Evolutionary conservation across 2,797 vertebrate genomes (phyloP), one percentile per base, ranked within the genome.

Genomic region (Gorsachius magnificus): DNA sequence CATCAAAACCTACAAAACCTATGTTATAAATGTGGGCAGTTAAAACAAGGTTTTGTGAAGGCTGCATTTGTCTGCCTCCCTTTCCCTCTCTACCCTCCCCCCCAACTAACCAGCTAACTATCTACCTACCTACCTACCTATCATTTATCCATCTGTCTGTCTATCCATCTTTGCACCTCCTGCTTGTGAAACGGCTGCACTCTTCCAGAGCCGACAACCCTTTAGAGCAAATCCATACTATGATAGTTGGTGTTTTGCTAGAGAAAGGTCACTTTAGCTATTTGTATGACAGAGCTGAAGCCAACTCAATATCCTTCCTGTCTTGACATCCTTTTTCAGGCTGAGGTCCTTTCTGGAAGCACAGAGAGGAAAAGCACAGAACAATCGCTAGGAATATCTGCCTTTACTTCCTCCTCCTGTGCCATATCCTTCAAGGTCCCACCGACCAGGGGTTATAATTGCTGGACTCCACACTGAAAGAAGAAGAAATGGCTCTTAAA

Each of bases 301-400:
- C 92, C 89, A 92, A 31, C 76, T 89, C 84, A 15, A 93, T 95
- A 95, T 68, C 93, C 85, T 90, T 84, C 92, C 70, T 58, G 76
- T 43, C 72, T 38, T 92, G 88, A 95, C 92, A 93, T 97, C 93
- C 96, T 94, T 95, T 92, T 94, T 71, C 82, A 95, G 66, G 76
- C 82, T 16, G 3, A 71, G 80, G 46, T 66, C 75, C 41, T 86
- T 83, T 91, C 88, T 95, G 86, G 92, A 94, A 94, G 66, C 20
- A 13, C 70, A 68, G 19, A 65, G 89, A 93, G 86, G 68, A 95
- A 94, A 87, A 96, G 51, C 61, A 74, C 60, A 83, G 64, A 90
- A 84, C 63, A 90, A 84, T 81, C 70, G 29, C 84, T 51, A 77
- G 54, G 51, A 78, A 58, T 87, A 75, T 76, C 87, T 87, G 89